A percentile compares a stretch with the other conserved stretches of the same genome.
Evolutionary conservation across 2,888 invertebrate genomes (phyloP).

Genomic region (Ptychoptera albimana): DNA sequence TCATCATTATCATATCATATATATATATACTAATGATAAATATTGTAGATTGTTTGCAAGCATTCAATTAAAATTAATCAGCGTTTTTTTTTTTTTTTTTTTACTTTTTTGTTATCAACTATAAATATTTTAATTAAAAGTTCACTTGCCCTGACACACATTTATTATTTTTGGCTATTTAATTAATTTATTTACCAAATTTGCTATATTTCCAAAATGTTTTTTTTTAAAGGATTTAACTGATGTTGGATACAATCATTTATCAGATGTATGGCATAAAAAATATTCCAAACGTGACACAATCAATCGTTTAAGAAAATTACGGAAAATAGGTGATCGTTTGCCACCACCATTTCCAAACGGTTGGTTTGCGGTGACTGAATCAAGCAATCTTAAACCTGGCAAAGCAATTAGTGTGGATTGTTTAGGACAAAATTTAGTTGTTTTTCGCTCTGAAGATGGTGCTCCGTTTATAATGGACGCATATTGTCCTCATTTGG

Average conservation of each 20-base stretch:
- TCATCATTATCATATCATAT: no score
- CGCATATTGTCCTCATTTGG: constrained; percentile 82
- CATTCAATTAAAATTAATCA: no score
- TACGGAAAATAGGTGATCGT: constrained; percentile 41
- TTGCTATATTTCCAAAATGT: no score
- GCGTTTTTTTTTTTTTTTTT: no score
- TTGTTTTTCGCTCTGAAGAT: constrained; percentile 47
- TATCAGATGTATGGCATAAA: constrained; percentile 3
- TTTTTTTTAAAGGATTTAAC: constrained; percentile 16
- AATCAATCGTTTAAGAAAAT: constrained; percentile 33
- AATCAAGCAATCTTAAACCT: constrained; percentile 41
- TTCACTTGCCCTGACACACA: no score
- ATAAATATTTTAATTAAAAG: no score
- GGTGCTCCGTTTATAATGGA: constrained; percentile 54
- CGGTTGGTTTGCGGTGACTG: constrained; percentile 72
- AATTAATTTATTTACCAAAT: no score
- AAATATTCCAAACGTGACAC: constrained; percentile 12
- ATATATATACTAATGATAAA: no score
- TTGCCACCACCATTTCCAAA: constrained; percentile 78
- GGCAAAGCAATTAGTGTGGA: constrained; percentile 43
- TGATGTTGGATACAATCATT: constrained; percentile 13
- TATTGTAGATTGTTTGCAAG: no score
- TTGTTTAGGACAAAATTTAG: constrained; percentile 54
- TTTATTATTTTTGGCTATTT: no score
- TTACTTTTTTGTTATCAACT: no score